Conservation (phyloP, 2,888 invertebrate genomes). For the Iselma pallidipennis region DNA sequence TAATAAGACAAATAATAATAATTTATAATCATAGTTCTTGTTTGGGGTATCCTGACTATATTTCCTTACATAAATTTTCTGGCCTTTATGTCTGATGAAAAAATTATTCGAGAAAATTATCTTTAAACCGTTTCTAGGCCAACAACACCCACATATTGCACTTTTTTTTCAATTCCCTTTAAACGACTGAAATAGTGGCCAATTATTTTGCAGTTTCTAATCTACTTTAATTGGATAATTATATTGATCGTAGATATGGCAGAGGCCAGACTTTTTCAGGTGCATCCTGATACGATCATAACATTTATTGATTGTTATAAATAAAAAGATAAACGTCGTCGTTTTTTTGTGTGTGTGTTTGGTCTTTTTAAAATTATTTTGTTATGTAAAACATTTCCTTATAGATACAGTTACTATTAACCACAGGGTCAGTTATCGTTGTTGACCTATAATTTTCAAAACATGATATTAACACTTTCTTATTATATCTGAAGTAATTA, state of each 20-base stretch:
- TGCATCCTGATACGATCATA: background rate
- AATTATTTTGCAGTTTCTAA: constrained; percentile 25
- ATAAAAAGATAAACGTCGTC: background rate
- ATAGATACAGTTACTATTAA: constrained; percentile 14
- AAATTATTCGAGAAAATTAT: constrained; percentile 24
- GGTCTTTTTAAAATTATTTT: background rate
- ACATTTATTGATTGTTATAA: too few relatives aligned
- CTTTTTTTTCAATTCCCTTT: constrained; percentile 17
- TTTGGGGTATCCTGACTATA: constrained; percentile 5
- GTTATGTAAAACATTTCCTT: constrained; percentile 12
- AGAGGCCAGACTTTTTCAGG: background rate
- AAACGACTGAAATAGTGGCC: constrained; percentile 12
- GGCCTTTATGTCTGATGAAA: constrained; percentile 27
- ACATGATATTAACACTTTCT: constrained; percentile 21
- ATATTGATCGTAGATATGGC: constrained; percentile 16
- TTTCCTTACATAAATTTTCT: constrained; percentile 21
- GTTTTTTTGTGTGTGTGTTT: background rate
- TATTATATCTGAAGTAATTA: constrained; percentile 1
- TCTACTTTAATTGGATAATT: constrained; percentile 24
- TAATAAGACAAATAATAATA: too few relatives aligned
- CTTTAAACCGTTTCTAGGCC: constrained; percentile 28
- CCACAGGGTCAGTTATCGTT: constrained; percentile 10
- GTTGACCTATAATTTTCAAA: constrained; percentile 9
- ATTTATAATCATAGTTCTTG: background rate
- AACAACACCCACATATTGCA: constrained; percentile 25